Evolutionary conservation across 2,888 invertebrate species (phyloP), one percentile per base, ranked within the genome.

Genomic region (Asteroscopus sphinx): DNA sequence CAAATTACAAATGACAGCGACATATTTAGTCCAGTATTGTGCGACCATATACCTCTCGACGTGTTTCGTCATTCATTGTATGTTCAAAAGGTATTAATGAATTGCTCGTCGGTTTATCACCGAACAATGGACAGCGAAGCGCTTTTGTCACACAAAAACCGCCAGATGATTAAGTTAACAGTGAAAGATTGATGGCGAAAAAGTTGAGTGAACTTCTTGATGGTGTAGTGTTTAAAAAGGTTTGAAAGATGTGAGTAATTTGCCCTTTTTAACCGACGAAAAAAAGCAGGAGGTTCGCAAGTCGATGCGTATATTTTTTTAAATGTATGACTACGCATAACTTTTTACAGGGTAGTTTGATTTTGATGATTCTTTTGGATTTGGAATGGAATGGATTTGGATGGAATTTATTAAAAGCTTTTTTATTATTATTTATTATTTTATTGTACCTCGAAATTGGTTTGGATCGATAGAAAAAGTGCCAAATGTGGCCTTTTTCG

Each of bases 21-120:
- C 70, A 68, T 69, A 55, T 60, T n/a, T 37, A 54, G 54, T 35
- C 45, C 21, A 41, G 45, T 26, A 58, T 61, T 64, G 51, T 57
- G 53, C 61, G 56, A 48, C 58, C 44, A 68, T 60, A 63, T 39
- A 46, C 39, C 11, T 45, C 49, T 52, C 56, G 49, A 54, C 52
- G 53, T 15, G 61, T 79, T 79, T 73, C 73, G 65, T 67, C 76
- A 77, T 71, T 75, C 68, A 76, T 81, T 81, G 79, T 81, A 26
- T 66, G 59, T 15, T 69, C 58, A 75, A 47, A 69, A 67, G 56
- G 69, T 73, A 70, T 75, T 80, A 80, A 82, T 78, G 81, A 80
- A 79, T 79, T 75, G 76, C 73, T 60, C 67, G 71, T 69, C 80
- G 66, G 80, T 80, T 73, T 71, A 80, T 79, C 79, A 80, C 67